Base-by-base conservation (phyloP, 92 coral and sea anemone genomes). In the Zoanthus gigantus region DNA sequence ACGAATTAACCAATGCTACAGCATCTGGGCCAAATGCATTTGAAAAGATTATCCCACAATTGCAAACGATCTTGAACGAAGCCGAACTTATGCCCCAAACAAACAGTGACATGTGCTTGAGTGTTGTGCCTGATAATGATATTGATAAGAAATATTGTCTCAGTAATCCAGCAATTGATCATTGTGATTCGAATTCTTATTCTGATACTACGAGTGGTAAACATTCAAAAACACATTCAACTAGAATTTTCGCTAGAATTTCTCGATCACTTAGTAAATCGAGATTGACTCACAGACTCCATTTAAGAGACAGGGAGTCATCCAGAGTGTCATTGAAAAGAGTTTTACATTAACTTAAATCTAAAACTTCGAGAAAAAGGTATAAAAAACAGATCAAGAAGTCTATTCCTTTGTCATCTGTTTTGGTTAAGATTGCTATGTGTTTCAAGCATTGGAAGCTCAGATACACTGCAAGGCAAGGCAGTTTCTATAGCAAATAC, bases 271-370 rank as follows among this genome's bases (percentile, higher is more conserved):
- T 23, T 67, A 67, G 42, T 23, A 67, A 30, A 67, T 58, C 66
- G 66, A 58, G 66, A 58, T 58, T 58, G 66, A 58, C 66, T 58
- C 66, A 58, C 66, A 67, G 42, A 67, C 34, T 67, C 14, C 72
- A 67, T 67, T 30, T 45, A 44, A 74, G 78, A 74, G 78, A 74
- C 44, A 74, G 78, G 57, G 78, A 74, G 44, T 58, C 78, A 74
- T 74, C 78, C 32, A 46, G 78, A 46, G 60, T 74, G 10, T 74
- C 78, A 74, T 74, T 74, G 78, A 74, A 23, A 47, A 74, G 78
- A 45, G 58, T 74, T 46, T 16, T 74, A 44, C 42, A 74, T 46
- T 46, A 31, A 45, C 54, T 46, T 15, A 74, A 74, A 74, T 17
- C 30, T 74, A 46, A 18, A 74, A 74, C 16, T 11, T 47, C n/a